Evolutionary conservation across 2,113 vertebrate species (phyloP).

Genomic region (Lutjanus erythropterus): DNA sequence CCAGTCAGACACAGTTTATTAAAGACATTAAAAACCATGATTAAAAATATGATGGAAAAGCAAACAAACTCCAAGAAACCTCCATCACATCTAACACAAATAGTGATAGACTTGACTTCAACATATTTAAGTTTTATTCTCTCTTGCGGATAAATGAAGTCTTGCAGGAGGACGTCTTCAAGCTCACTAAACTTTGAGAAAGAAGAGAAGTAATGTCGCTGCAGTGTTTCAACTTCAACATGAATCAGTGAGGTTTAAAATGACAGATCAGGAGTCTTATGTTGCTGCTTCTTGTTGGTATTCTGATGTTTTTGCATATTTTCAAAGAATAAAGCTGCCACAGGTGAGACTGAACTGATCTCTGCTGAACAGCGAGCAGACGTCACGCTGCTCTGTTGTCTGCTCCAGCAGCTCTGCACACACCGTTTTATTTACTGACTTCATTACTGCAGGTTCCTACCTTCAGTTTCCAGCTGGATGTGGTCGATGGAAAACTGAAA

Average conservation of each 20-base stretch:
- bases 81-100: neutral
- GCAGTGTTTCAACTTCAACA: too few relatives aligned
- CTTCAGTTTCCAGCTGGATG: conserved; percentile 94
- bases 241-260: neutral
- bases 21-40: neutral
- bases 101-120: neutral
- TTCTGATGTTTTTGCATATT: too few relatives aligned
- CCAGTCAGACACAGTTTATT: too few relatives aligned
- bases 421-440: neutral
- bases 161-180: neutral
- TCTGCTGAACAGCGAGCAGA: neutral
- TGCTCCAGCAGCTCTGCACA: neutral
- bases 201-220: neutral
- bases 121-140: neutral
- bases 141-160: neutral
- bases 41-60: too few relatives aligned
- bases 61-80: too few relatives aligned
- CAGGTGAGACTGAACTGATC: neutral
- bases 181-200: neutral
- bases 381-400: neutral
- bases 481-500: conserved; percentile 92
- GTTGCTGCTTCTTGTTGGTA: neutral
- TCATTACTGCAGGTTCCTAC: conserved; percentile 68
- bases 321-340: too few relatives aligned
- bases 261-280: too few relatives aligned